These are phyloP conservation scores for Abscondita cerata DNA, from an alignment of 2,888 invertebrate species.

Conservation along the genomic window DNA sequence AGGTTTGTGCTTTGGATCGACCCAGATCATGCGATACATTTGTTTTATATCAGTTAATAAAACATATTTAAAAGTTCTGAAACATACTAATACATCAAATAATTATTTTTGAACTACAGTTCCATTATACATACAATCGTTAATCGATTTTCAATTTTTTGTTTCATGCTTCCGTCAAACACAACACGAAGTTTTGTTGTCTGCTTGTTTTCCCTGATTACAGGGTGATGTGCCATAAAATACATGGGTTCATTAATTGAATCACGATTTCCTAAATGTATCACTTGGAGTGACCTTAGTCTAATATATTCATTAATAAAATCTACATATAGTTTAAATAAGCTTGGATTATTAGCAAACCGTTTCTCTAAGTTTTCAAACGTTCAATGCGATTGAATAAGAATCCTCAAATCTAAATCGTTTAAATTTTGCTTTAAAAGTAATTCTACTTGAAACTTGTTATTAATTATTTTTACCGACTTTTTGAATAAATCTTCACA, in stretches of 20 bases:
- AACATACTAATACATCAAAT: neutral
- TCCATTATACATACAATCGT: conserved; percentile 12
- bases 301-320: conserved; percentile 31
- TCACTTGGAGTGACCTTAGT: conserved; percentile 16
- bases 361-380: conserved; percentile 6
- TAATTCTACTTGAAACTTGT: neutral
- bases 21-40: neutral
- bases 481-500: too few relatives aligned
- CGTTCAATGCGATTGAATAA: conserved; percentile 1
- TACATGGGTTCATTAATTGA: neutral
- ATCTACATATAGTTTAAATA: conserved; percentile 19
- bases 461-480: too few relatives aligned
- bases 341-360: conserved; percentile 11
- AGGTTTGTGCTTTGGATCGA: neutral
- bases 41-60: conserved; percentile 6
- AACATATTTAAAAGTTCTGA: neutral
- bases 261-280: neutral
- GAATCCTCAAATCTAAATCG: neutral
- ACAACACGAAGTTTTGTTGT: conserved; percentile 11
- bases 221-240: conserved; percentile 13
- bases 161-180: conserved; percentile 9
- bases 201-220: conserved; percentile 3
- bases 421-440: neutral
- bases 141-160: conserved; percentile 4
- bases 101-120: neutral